Percentiles rank a stretch among this genome's conserved stretches.
phyloP scores from a whole-genome alignment of 2,888 invertebrate genomes.

The Horisme vitalbata region DNA sequence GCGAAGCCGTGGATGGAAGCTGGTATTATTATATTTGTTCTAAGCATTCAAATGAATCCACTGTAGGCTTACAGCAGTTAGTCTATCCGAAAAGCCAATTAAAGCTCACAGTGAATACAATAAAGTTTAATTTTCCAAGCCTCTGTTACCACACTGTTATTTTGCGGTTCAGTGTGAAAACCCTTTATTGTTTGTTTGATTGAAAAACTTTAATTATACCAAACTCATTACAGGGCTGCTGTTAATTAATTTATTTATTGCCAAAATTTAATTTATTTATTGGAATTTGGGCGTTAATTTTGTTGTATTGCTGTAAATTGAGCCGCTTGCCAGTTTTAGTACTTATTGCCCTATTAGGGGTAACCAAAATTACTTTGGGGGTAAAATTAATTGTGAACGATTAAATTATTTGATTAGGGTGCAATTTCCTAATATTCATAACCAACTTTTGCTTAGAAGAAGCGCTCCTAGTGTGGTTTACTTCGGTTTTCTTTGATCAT shows the following conservation, averaged over 20 bases:
- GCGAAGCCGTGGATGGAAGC: too few species aligned
- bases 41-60: background rate
- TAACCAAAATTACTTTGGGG: background rate
- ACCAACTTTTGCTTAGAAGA: too few species aligned
- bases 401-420: background rate
- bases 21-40: too few species aligned
- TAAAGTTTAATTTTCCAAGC: conserved; percentile 7
- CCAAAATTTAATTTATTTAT: conserved; percentile 17
- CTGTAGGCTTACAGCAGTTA: background rate
- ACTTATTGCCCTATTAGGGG: conserved; percentile 5
- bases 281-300: conserved; percentile 13
- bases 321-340: background rate
- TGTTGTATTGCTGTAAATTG: conserved; percentile 18
- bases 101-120: conserved; percentile 1
- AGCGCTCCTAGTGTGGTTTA: too few species aligned
- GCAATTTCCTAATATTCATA: too few species aligned
- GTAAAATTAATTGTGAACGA: background rate
- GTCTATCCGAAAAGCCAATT: background rate
- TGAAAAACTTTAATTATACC: conserved; percentile 22
- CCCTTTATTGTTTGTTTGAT: conserved; percentile 11
- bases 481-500: too few species aligned
- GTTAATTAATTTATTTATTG: conserved; percentile 22
- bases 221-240: conserved; percentile 16
- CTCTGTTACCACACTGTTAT: conserved; percentile 1
- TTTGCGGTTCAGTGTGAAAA: conserved; percentile 8